Evolutionary conservation across 2,888 invertebrate genomes (phyloP).

Genomic region (Drosophila colorata): DNA sequence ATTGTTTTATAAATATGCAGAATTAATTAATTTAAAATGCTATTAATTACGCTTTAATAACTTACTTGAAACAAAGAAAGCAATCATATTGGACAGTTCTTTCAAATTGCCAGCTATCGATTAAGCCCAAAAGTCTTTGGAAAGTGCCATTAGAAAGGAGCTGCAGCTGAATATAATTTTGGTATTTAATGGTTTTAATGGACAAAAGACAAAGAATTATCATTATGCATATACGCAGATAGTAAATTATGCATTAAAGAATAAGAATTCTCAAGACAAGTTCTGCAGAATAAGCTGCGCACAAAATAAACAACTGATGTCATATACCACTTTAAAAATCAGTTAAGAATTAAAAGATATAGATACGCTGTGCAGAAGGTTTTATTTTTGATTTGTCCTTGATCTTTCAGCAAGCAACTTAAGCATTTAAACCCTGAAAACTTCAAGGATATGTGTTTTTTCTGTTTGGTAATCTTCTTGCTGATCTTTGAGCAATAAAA

Average conservation of each 20-base stretch:
- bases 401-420: slow-evolving; percentile 2
- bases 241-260: neutral
- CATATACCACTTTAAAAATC: slow-evolving; percentile 20
- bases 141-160: slow-evolving; percentile 44
- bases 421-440: slow-evolving; percentile 1
- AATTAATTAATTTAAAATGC: slow-evolving; percentile 78
- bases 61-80: slow-evolving; percentile 72
- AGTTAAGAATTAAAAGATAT: neutral
- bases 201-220: slow-evolving; percentile 1
- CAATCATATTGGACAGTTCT: slow-evolving; percentile 33
- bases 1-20: slow-evolving; percentile 80
- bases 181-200: slow-evolving; percentile 13
- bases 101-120: slow-evolving; percentile 6
- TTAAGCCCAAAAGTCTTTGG: slow-evolving; percentile 29
- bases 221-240: slow-evolving; percentile 17
- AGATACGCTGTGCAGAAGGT: neutral
- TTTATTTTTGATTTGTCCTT: slow-evolving; percentile 24
- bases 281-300: slow-evolving; percentile 27
- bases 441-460: slow-evolving; percentile 27
- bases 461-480: slow-evolving; percentile 8
- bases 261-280: slow-evolving; percentile 10
- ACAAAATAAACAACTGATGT: slow-evolving; percentile 37
- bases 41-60: slow-evolving; percentile 77
- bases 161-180: slow-evolving; percentile 33
- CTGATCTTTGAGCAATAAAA: slow-evolving; percentile 26